Percentiles rank a stretch among this genome's conserved stretches.
Evolutionary conservation across 2,888 invertebrate species (phyloP).

Genomic region (Tetragonula carbonaria): DNA sequence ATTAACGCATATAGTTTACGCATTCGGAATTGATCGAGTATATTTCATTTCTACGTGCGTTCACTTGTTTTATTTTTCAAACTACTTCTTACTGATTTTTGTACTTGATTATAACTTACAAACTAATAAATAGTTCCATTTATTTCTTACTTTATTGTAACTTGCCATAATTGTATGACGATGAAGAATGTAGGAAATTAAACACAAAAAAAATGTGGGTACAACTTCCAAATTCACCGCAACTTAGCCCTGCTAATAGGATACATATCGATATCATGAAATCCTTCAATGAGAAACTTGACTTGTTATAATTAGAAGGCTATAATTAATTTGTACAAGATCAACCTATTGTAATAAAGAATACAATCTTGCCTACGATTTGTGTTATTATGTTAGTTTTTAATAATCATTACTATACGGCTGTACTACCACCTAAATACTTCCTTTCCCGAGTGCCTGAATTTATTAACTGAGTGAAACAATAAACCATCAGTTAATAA

Average conservation of each 20-base stretch:
- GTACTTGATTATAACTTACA: conserved; percentile 51
- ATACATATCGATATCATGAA: conserved; percentile 79
- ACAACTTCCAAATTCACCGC: conserved; percentile 77
- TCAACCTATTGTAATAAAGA: conserved; percentile 82
- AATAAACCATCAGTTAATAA: not conserved
- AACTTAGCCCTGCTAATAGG: conserved; percentile 79
- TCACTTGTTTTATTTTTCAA: conserved; percentile 51
- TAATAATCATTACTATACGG: not conserved
- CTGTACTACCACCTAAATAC: not conserved
- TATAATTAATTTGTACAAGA: conserved; percentile 83
- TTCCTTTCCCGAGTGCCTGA: not conserved
- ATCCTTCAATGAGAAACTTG: conserved; percentile 77
- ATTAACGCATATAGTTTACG: conserved; percentile 45
- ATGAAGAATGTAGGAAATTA: conserved; percentile 30
- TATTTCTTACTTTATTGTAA: conserved; percentile 47
- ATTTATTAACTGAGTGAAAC: not conserved
- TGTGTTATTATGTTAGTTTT: not conserved
- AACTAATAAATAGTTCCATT: conserved; percentile 55
- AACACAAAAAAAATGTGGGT: conserved; percentile 70
- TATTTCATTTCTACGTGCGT: conserved; percentile 38
- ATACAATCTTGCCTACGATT: conserved; percentile 81
- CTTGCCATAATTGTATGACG: conserved; percentile 53
- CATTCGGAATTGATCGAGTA: conserved; percentile 61
- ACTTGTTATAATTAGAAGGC: conserved; percentile 81
- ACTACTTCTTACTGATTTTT: conserved; percentile 48